These are phyloP conservation scores for Laupala kohalensis DNA, from an alignment of 1,140 invertebrate genomes.

Conservation along the genomic window DNA sequence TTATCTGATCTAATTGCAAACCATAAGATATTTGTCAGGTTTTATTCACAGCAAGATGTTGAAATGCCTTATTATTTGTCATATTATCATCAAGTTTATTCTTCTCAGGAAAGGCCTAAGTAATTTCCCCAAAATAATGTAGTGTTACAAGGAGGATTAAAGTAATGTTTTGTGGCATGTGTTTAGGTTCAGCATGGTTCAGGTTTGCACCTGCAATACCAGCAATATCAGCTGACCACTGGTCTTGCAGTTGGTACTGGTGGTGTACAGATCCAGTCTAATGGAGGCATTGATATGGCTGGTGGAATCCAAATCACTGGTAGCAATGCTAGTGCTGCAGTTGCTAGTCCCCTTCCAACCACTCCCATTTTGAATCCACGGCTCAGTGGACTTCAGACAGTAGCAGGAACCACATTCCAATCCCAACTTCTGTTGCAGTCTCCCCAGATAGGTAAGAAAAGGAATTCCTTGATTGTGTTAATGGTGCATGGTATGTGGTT, in stretches of 20 bases:
- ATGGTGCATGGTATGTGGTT: background rate
- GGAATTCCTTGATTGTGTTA: background rate
- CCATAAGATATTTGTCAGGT: too few relatives aligned
- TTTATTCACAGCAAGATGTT: too few relatives aligned
- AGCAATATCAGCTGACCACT: constrained; percentile 14
- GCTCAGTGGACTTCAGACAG: constrained; percentile 2
- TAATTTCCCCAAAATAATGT: too few relatives aligned
- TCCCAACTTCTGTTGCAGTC: constrained; percentile 26
- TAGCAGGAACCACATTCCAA: constrained; percentile 21
- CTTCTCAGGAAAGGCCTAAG: too few relatives aligned
- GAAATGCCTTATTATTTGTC: too few relatives aligned
- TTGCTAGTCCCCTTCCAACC: constrained; percentile 1
- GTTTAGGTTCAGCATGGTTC: constrained; percentile 13
- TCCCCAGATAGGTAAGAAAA: constrained; percentile 28
- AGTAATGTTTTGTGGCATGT: background rate
- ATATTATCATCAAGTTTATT: too few relatives aligned
- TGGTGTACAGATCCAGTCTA: constrained; percentile 22
- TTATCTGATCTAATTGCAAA: too few relatives aligned
- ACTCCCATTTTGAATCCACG: constrained; percentile 10
- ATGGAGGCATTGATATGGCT: constrained; percentile 10
- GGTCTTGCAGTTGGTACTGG: constrained; percentile 14
- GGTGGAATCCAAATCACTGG: constrained; percentile 13
- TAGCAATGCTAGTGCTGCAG: background rate
- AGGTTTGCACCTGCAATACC: constrained; percentile 18
- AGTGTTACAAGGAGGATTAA: too few relatives aligned